Conservation (phyloP, 2,113 vertebrate genomes). For the Rhagologus leucostigma region DNA sequence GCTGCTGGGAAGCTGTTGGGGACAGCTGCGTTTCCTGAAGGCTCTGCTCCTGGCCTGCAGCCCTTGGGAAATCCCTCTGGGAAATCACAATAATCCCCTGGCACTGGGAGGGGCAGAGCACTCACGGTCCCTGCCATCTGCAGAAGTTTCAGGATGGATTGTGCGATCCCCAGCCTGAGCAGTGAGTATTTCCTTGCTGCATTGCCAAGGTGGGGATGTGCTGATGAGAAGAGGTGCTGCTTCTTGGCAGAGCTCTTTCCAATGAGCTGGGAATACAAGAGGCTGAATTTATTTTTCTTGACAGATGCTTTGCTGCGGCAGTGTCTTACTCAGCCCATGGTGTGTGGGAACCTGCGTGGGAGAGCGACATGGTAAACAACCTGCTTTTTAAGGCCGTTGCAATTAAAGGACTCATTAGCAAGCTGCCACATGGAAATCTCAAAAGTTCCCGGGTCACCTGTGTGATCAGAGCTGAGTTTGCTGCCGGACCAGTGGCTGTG, state of each 20-base stretch:
- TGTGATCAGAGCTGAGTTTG: neutral
- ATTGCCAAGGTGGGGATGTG: neutral
- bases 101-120: neutral
- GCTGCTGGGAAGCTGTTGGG: neutral
- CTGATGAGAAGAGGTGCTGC: neutral
- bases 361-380: slow-evolving; percentile 4
- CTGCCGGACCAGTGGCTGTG: neutral
- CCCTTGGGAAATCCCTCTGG: neutral
- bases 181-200: neutral
- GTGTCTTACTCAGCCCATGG: neutral
- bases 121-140: neutral
- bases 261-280: neutral
- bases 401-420: slow-evolving; percentile 12
- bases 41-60: rapidly evolving
- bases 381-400: slow-evolving; percentile 30
- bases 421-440: neutral
- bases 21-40: neutral
- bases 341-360: slow-evolving; percentile 19
- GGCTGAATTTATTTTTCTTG: neutral
- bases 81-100: neutral
- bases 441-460: neutral
- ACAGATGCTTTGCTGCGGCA: neutral
- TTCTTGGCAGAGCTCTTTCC: slow-evolving; percentile 21
- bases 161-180: neutral
- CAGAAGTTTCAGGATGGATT: neutral